phyloP scores from a whole-genome alignment of 2,113 vertebrate genomes.

The Tachycineta bicolor region DNA sequence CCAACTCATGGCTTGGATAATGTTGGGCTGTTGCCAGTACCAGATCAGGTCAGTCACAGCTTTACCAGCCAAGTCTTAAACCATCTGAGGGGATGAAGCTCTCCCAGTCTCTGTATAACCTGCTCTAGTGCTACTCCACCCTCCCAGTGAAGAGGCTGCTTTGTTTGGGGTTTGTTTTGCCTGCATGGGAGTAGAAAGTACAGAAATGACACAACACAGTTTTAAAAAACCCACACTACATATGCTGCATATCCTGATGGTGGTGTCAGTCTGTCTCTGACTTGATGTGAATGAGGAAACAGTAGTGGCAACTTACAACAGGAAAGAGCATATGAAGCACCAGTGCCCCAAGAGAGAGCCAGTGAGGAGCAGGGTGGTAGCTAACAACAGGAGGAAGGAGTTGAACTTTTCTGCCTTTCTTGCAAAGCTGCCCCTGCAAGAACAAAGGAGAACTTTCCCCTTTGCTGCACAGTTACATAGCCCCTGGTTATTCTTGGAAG shows the following conservation, averaged over 20 bases:
- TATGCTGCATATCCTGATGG: not conserved
- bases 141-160: not conserved
- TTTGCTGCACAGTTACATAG: not conserved
- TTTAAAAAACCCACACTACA: not conserved
- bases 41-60: not conserved
- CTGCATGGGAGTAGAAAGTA: not conserved
- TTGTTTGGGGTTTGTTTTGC: not conserved
- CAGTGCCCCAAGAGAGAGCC: not conserved
- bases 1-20: not conserved
- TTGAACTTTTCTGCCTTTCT: not conserved
- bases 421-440: not conserved
- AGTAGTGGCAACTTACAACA: not conserved
- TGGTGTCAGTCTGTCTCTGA: not conserved
- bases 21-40: not conserved
- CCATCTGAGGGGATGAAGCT: not conserved
- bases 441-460: not conserved
- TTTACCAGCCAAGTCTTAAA: not conserved
- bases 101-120: not conserved
- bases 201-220: not conserved
- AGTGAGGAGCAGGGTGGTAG: not conserved
- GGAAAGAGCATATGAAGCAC: not conserved
- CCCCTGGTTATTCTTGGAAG: not conserved
- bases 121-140: not conserved
- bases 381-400: not conserved
- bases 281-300: not conserved